phyloP scores from a whole-genome alignment of 2,113 vertebrate genomes.

The Dendrocopos noguchii region DNA sequence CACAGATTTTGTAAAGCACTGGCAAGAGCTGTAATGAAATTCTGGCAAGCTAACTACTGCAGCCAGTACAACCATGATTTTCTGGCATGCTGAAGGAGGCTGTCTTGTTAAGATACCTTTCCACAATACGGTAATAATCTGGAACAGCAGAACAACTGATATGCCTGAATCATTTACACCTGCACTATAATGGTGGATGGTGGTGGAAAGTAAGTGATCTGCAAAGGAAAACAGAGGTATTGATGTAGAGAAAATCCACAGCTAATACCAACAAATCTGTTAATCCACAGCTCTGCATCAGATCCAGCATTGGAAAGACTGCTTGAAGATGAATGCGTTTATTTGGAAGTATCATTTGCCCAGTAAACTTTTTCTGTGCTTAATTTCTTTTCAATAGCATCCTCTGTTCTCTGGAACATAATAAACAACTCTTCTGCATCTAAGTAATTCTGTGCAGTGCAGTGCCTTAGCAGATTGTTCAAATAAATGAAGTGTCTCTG shows the following conservation, averaged over 20 bases:
- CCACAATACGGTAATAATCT: neutral
- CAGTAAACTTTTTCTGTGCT: neutral
- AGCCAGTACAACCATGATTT: neutral
- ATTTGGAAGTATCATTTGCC: neutral
- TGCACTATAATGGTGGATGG: neutral
- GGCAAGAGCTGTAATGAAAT: conserved; percentile 56
- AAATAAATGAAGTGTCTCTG: neutral
- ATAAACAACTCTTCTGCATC: neutral
- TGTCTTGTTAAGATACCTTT: neutral
- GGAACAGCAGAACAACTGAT: neutral
- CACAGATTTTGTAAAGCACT: conserved; percentile 55
- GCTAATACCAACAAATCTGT: neutral
- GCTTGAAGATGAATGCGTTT: neutral
- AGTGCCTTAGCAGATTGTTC: neutral
- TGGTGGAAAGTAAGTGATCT: neutral
- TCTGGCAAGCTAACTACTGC: conserved; percentile 56
- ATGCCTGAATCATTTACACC: neutral
- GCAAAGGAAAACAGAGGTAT: neutral
- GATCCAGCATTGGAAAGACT: neutral
- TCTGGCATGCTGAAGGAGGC: neutral
- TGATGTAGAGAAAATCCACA: neutral
- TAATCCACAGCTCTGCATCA: neutral
- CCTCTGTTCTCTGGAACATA: neutral
- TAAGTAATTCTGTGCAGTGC: neutral
- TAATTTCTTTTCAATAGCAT: neutral